Percentiles rank a stretch among this genome's conserved stretches.
These are phyloP conservation scores for Limanda limanda DNA, from an alignment of 2,113 vertebrate species.

Conservation along the genomic window DNA sequence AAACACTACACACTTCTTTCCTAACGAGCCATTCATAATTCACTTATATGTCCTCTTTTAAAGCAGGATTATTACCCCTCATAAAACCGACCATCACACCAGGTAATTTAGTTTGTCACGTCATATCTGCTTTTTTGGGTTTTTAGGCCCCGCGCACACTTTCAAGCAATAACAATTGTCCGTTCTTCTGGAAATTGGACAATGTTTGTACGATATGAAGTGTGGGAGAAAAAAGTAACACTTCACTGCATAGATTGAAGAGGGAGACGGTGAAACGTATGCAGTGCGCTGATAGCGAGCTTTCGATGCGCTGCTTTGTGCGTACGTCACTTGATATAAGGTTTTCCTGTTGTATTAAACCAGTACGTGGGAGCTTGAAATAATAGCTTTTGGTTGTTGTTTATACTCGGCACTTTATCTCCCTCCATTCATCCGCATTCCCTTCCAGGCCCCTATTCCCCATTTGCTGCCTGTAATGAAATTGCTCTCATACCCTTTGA, in stretches of 20 bases:
- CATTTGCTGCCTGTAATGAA: constrained; percentile 21
- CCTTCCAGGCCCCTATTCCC: constrained; percentile 7
- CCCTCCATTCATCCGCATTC: background rate
- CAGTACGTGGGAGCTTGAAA: background rate
- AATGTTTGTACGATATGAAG: too few species aligned
- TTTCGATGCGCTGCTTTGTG: background rate
- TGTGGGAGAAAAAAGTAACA: too few species aligned
- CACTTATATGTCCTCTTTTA: background rate
- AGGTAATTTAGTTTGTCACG: background rate
- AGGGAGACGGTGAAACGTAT: background rate
- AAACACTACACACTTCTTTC: background rate
- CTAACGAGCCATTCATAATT: background rate
- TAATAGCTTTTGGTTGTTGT: constrained; percentile 22
- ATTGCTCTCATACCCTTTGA: constrained; percentile 26
- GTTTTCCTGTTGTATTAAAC: background rate
- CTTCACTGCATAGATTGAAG: background rate
- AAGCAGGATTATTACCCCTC: background rate
- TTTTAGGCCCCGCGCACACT: background rate
- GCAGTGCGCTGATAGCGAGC: background rate
- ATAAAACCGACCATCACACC: background rate
- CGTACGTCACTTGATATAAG: background rate
- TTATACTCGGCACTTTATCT: constrained; percentile 1
- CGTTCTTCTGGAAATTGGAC: background rate
- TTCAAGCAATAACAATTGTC: too few species aligned
- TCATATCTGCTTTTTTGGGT: background rate